Evolutionary conservation across 2,888 invertebrate genomes (phyloP), one percentile per base, ranked within the genome.

Genomic region (Folsomia manolachei): DNA sequence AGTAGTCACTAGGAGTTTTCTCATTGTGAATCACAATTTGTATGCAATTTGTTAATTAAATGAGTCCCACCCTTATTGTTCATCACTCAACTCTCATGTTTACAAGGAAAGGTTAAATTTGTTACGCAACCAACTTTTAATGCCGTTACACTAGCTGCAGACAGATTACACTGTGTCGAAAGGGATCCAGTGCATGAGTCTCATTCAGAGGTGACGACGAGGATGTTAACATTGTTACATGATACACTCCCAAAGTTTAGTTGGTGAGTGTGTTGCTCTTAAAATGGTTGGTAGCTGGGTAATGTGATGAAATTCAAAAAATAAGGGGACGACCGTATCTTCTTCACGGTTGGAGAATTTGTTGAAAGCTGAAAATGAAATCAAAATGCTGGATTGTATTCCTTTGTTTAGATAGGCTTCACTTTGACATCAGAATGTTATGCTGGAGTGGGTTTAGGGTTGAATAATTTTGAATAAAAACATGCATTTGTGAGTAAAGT

Each of bases 1-100:
- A n/a, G n/a, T n/a, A n/a, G n/a, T n/a, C n/a, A n/a, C n/a, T n/a
- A n/a, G n/a, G 51, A 51, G 9, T 51, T 51, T 51, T 51, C 51
- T 51, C 51, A n/a, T n/a, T n/a, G n/a, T n/a, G n/a, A n/a, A n/a
- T n/a, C 56, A 7, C 19, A 56, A 14, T 19, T 56, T 21, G 56
- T 56, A 39, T 56, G 7, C 56, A 56, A 56, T 56, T 56, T 56
- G 56, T 56, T 56, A 56, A 56, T 56, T 56, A 56, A 56, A 56
- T 21, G n/a, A 14, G 21, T 14, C 9, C 18, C 18, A 11, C 9
- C 51, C 51, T 51, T 18, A 51, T n/a, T n/a, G n/a, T n/a, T n/a
- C n/a, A n/a, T n/a, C n/a, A n/a, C n/a, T n/a, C n/a, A n/a, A n/a
- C n/a, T n/a, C 14, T 39, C 7, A 9, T 39, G 39, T 39, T 14